Evolutionary conservation across 2,888 invertebrate species (phyloP).

Genomic region (Nasonovia ribisnigri): DNA sequence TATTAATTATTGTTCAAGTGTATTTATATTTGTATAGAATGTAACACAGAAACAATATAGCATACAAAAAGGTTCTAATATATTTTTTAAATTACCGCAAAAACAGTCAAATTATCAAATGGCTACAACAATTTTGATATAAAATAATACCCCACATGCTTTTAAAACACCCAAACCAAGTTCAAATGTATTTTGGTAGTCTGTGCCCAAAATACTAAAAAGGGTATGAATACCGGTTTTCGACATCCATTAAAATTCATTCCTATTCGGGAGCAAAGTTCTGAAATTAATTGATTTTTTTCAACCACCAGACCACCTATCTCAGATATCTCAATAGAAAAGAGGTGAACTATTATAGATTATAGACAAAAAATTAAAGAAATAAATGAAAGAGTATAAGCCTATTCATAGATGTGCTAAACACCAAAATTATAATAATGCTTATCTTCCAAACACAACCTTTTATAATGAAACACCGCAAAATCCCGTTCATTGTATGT

Average conservation of each 20-base stretch:
- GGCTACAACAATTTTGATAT: not conserved
- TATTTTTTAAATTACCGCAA: not conserved
- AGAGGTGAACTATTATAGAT: not conserved
- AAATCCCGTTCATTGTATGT: constrained; percentile 29
- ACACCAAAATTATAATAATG: constrained; percentile 51
- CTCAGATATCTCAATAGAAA: not conserved
- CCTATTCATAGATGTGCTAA: constrained; percentile 16
- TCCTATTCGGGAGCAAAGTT: not conserved
- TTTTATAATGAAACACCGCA: constrained; percentile 45
- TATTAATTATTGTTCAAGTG: too few species aligned
- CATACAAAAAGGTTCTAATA: not conserved
- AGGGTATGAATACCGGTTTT: too few species aligned
- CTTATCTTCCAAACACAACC: constrained; percentile 41
- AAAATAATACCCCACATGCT: not conserved
- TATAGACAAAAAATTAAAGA: not conserved
- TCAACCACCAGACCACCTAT: not conserved
- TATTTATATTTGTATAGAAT: not conserved
- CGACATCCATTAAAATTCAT: not conserved
- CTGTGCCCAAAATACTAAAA: too few species aligned
- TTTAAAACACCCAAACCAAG: not conserved
- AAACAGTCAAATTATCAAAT: not conserved
- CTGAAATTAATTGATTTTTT: not conserved
- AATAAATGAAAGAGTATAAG: not conserved
- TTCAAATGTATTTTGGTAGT: too few species aligned
- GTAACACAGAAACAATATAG: not conserved